Evolutionary conservation across 2,888 invertebrate genomes (phyloP).

Genomic region (Lymantria dispar): DNA sequence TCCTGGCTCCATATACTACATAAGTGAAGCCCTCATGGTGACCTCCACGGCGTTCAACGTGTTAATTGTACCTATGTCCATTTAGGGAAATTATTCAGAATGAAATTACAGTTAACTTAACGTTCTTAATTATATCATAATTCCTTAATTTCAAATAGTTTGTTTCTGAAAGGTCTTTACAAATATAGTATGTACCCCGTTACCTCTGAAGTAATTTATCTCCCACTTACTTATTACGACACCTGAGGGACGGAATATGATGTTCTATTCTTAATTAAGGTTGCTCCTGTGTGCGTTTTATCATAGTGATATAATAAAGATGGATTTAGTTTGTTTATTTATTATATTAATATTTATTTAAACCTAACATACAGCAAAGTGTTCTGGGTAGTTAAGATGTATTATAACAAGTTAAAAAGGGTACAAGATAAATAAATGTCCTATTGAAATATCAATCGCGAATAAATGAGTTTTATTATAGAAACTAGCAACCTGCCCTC

Average conservation of each 20-base stretch:
- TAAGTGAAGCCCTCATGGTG: no score
- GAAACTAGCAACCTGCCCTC: no score
- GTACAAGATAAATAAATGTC: no score
- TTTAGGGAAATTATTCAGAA: no score
- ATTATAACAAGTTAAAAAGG: no score
- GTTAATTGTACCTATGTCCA: no score
- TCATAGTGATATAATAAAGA: conserved; percentile 4
- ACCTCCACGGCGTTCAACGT: no score
- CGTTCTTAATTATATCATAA: neutral
- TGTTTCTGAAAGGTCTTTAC: neutral
- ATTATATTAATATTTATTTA: neutral
- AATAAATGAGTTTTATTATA: no score
- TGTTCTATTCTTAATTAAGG: conserved; percentile 10
- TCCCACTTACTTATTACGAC: conserved; percentile 7
- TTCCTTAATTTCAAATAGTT: neutral
- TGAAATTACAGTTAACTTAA: neutral
- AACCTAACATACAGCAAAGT: no score
- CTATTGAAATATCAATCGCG: no score
- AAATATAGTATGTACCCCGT: neutral
- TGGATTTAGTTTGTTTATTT: neutral
- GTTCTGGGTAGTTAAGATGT: no score
- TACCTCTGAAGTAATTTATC: conserved; percentile 4
- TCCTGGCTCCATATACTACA: no score
- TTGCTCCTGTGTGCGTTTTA: conserved; percentile 2
- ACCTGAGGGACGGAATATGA: conserved; percentile 6